phyloP scores from a whole-genome alignment of 2,113 vertebrate species.

The Hipposideros armiger region DNA sequence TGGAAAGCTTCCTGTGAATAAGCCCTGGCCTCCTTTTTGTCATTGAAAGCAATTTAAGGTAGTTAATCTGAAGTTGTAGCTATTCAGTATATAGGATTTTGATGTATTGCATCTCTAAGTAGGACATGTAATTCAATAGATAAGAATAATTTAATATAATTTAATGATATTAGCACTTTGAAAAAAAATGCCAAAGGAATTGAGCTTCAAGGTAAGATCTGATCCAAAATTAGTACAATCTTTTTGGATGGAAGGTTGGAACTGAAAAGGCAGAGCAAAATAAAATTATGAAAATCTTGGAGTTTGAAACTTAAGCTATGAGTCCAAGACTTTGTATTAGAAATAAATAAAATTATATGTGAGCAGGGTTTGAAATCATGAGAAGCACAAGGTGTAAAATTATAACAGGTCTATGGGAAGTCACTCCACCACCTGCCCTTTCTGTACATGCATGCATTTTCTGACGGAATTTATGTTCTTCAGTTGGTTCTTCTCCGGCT shows the following conservation, averaged over 20 bases:
- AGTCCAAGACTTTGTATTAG: not conserved
- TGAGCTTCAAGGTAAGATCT: not conserved
- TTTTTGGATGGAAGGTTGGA: not conserved
- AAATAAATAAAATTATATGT: not conserved
- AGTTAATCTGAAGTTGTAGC: not conserved
- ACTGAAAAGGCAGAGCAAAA: not conserved
- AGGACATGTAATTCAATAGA: not conserved
- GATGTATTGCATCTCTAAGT: not conserved
- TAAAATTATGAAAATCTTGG: not conserved
- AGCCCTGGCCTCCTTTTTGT: not conserved
- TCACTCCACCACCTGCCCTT: accelerated
- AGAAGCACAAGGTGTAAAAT: not conserved
- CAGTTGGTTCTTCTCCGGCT: accelerated
- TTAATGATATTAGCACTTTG: not conserved
- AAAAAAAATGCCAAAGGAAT: not conserved
- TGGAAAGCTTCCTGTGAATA: not conserved
- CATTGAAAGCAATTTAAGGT: not conserved
- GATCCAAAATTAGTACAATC: not conserved
- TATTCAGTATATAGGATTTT: not conserved
- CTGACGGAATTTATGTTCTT: not conserved
- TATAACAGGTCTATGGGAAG: not conserved
- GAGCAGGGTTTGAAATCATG: not conserved
- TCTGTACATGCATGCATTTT: accelerated
- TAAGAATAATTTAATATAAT: not conserved
- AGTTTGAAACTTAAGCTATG: not conserved